A percentile compares a stretch with the other conserved stretches of the same genome.
Evolutionary conservation across 2,797 vertebrate genomes (phyloP).

Genomic region (Rhinogobio ventralis): DNA sequence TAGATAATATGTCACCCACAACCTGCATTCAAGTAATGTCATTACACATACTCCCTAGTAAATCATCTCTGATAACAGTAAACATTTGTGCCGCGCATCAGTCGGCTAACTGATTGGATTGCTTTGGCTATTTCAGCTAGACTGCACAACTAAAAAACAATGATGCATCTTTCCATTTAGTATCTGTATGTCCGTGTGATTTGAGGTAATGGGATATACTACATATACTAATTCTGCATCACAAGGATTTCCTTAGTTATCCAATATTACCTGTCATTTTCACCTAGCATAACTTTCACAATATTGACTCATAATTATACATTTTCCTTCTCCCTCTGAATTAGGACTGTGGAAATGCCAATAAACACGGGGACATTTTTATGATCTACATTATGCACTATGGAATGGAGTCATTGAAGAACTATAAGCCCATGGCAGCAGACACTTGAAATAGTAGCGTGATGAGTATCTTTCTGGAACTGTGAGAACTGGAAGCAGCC

Average conservation of each 20-base stretch:
- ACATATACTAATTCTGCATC: neutral
- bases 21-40: slow-evolving; percentile 39
- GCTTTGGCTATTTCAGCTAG: neutral
- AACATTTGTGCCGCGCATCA: slow-evolving; percentile 30
- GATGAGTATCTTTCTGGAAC: slow-evolving; percentile 66
- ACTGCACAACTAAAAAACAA: slow-evolving; percentile 23
- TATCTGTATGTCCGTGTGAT: neutral
- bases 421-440: slow-evolving; percentile 61
- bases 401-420: slow-evolving; percentile 64
- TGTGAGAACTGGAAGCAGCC: slow-evolving; percentile 74
- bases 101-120: slow-evolving; percentile 16
- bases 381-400: slow-evolving; percentile 78
- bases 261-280: slow-evolving; percentile 7
- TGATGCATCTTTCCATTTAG: neutral
- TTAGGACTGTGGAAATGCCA: slow-evolving; percentile 55
- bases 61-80: slow-evolving; percentile 23
- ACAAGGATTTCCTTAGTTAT: slow-evolving; percentile 2
- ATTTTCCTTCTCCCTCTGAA: slow-evolving; percentile 58
- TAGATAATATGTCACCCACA: slow-evolving; percentile 38
- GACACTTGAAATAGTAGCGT: slow-evolving; percentile 66
- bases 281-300: neutral
- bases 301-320: neutral
- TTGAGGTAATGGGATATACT: neutral
- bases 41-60: slow-evolving; percentile 44
- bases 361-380: slow-evolving; percentile 68